These are phyloP conservation scores for Schizopygopsis malacanthus DNA, from an alignment of 2,797 vertebrate genomes.

Conservation along the genomic window DNA sequence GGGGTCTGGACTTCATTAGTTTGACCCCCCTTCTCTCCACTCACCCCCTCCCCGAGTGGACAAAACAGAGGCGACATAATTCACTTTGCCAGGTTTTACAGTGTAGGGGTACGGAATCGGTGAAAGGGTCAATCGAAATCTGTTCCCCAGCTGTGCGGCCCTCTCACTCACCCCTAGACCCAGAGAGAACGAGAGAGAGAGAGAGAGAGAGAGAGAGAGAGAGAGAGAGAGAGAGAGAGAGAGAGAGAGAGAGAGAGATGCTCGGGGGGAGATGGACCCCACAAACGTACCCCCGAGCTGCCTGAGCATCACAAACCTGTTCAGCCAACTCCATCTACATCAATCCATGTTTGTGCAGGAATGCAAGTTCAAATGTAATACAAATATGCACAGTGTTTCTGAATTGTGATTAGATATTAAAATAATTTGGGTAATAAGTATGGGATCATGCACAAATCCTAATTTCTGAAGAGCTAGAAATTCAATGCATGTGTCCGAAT, in stretches of 20 bases:
- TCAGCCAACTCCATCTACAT: slow-evolving; percentile 39
- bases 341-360: slow-evolving; percentile 34
- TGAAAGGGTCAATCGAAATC: slow-evolving; percentile 66
- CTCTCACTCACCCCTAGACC: slow-evolving; percentile 52
- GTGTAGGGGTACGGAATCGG: slow-evolving; percentile 59
- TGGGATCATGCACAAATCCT: background rate
- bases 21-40: background rate
- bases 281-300: slow-evolving; percentile 26
- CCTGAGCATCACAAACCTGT: slow-evolving; percentile 52
- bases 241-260: slow-evolving; percentile 9
- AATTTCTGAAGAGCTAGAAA: background rate
- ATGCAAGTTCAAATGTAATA: slow-evolving; percentile 10
- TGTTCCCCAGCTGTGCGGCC: slow-evolving; percentile 64
- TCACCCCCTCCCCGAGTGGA: slow-evolving; percentile 18
- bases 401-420: background rate
- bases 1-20: slow-evolving; percentile 66
- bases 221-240: slow-evolving; percentile 34
- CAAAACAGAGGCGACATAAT: slow-evolving; percentile 64
- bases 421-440: background rate
- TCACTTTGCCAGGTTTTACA: slow-evolving; percentile 69
- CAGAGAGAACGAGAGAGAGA: slow-evolving; percentile 29
- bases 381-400: background rate
- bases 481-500: background rate
- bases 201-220: slow-evolving; percentile 32
- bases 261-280: slow-evolving; percentile 36